phyloP scores from a whole-genome alignment of 2,888 invertebrate species.

The Chrysomela aeneicollis region DNA sequence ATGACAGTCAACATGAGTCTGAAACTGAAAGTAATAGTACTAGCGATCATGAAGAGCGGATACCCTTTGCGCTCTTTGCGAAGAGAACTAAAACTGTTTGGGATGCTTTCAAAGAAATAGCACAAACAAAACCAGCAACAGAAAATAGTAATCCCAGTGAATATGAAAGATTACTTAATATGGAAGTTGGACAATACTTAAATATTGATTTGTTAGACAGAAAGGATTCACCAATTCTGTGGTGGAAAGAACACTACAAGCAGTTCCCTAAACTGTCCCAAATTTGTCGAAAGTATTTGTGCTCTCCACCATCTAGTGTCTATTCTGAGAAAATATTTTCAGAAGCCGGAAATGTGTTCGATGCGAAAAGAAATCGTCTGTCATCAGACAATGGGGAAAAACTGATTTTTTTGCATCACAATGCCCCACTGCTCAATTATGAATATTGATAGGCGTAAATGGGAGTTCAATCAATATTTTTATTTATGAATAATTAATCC shows the following conservation, averaged over 20 bases:
- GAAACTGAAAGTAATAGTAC: background rate
- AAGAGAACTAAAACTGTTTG: constrained; percentile 4
- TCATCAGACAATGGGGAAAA: constrained; percentile 5
- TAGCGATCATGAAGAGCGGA: constrained; percentile 4
- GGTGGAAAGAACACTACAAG: background rate
- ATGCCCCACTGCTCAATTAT: constrained; percentile 10
- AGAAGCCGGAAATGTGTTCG: constrained; percentile 12
- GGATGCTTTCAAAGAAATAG: constrained; percentile 5
- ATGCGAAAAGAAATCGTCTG: background rate
- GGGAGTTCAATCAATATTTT: background rate
- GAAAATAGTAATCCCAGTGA: background rate
- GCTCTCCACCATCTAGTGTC: constrained; percentile 9
- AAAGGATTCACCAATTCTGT: background rate
- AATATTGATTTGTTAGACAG: constrained; percentile 3
- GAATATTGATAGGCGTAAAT: background rate
- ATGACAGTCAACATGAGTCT: background rate
- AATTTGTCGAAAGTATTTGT: constrained; percentile 1
- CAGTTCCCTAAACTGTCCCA: background rate
- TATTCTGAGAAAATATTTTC: constrained; percentile 13
- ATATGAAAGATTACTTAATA: constrained; percentile 2
- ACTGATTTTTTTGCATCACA: constrained; percentile 10
- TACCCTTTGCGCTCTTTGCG: constrained; percentile 3
- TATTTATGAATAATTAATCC: background rate
- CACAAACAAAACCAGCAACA: constrained; percentile 1
- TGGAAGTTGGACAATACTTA: constrained; percentile 2